phyloP scores from a whole-genome alignment of 2,113 vertebrate genomes.

The Thalassoma bifasciatum region DNA sequence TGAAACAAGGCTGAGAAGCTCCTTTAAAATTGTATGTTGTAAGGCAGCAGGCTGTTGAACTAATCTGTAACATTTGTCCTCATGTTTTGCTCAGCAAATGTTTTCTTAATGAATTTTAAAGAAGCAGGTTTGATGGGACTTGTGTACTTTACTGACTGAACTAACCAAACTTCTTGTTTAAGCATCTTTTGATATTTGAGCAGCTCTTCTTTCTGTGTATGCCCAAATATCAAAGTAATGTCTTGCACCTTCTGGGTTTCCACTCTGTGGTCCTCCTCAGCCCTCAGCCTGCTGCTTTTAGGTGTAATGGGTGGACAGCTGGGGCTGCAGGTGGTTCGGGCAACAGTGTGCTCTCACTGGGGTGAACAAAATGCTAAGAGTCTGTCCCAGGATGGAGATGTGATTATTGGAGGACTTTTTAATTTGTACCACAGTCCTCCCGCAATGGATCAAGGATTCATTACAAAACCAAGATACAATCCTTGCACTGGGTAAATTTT shows the following conservation, averaged over 20 bases:
- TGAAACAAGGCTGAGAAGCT: background rate
- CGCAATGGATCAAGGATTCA: conserved; percentile 57
- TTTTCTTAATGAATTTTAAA: too few species aligned
- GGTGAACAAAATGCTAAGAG: conserved; percentile 28
- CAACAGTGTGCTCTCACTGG: conserved; percentile 53
- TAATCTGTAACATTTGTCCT: too few species aligned
- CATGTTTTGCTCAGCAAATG: too few species aligned
- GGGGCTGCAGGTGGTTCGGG: conserved; percentile 13
- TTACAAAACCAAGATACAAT: conserved; percentile 43
- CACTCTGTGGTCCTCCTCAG: conserved; percentile 14
- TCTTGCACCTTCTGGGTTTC: conserved; percentile 20
- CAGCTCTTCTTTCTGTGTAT: background rate
- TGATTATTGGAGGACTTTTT: conserved; percentile 78
- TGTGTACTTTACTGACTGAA: background rate
- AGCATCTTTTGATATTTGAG: background rate
- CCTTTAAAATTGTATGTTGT: background rate
- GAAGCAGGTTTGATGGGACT: background rate
- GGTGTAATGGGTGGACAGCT: background rate
- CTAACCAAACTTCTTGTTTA: background rate
- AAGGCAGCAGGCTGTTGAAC: background rate
- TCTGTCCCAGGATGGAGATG: conserved; percentile 75
- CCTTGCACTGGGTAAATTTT: conserved; percentile 69
- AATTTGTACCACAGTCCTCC: conserved; percentile 58
- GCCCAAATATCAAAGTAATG: conserved; percentile 35
- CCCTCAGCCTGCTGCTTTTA: conserved; percentile 39